A percentile compares a stretch with the other conserved stretches of the same genome.
Conservation (phyloP, 2,797 vertebrate species). For the Platalea minor region DNA sequence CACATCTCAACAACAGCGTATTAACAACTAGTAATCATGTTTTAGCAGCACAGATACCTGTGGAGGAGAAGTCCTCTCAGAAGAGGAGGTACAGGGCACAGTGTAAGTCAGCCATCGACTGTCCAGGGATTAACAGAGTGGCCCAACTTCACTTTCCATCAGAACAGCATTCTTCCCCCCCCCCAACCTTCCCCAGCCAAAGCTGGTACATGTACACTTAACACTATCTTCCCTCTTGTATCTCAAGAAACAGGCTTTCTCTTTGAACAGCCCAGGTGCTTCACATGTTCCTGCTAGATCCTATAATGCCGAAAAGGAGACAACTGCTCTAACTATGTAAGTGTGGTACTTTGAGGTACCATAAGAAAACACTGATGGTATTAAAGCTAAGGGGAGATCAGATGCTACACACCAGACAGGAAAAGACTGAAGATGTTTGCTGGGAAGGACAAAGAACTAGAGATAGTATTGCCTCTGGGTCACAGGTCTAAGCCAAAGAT, state of each 20-base stretch:
- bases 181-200: neutral
- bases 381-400: neutral
- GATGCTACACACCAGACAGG: neutral
- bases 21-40: neutral
- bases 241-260: neutral
- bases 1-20: rapidly evolving
- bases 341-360: neutral
- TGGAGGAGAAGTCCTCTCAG: neutral
- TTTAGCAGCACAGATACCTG: neutral
- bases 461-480: neutral
- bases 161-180: rapidly evolving
- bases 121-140: neutral
- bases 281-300: neutral
- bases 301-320: neutral
- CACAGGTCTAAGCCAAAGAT: neutral
- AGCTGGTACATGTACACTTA: neutral
- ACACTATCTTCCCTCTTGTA: no score
- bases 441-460: neutral
- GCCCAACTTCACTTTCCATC: rapidly evolving
- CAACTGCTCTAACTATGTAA: neutral
- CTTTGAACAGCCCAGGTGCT: neutral
- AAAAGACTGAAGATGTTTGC: neutral
- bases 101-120: rapidly evolving
- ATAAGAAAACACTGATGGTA: neutral
- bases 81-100: neutral